Base-by-base conservation (phyloP, 1,140 invertebrate species). In the Drosophila virilis region DNA sequence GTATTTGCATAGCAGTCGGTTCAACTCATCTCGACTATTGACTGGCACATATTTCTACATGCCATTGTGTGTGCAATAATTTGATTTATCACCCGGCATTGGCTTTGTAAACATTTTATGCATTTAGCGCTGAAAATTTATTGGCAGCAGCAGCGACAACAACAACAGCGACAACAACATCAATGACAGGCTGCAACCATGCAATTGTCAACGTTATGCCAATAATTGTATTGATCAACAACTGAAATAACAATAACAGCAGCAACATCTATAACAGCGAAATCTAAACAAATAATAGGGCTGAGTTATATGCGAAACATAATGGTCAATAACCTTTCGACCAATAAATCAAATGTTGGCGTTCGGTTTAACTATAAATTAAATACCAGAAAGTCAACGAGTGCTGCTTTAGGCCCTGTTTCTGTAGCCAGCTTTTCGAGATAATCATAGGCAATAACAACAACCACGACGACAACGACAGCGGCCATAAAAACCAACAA, bases 251-350 rank as follows among this genome's bases (percentile, higher is more conserved):
- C 43, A 52, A 32, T 37, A 58, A 58, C 61, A 37, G 12, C 10
- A 48, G 13, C 46, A 50, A 69, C 37, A 42, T 17, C 13, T 55
- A 58, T 38, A 59, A 58, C 17, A 37, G 46, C 40, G 1, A 37
- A 42, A 73, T 68, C 66, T 48, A 45, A 65, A 52, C 70, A 81
- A 74, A 72, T 64, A 78, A 74, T 78, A 84, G 42, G 65, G 28
- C 35, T 43, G 50, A 82, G 69, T 76, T 71, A 72, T 80, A 80
- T 71, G 77, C 65, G 43, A 28, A 70, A 61, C 45, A 82, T 77
- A 88, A 82, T 88, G 79, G 77, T 80, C 83, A 88, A 89, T 83
- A 88, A 80, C 84, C 84, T 89, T 59, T 72, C 78, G 77, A 70
- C 77, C 84, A 83, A 88, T 88, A 88, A 88, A 88, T 88, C 84